Percentiles rank a stretch among this genome's conserved stretches.
Evolutionary conservation across 2,113 vertebrate species (phyloP).

Genomic region (Gymnorhina tibicen): DNA sequence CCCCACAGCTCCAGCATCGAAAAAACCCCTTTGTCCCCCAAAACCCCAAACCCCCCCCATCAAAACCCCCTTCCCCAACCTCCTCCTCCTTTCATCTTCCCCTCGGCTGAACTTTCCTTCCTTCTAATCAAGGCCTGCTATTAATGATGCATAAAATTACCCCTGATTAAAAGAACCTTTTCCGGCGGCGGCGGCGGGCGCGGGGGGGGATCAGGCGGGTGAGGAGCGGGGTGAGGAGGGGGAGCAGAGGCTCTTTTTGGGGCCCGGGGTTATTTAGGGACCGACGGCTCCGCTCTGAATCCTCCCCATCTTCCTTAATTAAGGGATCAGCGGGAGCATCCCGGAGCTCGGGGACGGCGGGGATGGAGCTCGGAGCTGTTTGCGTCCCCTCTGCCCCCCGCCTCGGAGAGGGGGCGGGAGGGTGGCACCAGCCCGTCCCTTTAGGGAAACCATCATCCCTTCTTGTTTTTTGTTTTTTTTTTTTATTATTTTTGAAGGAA

Average conservation of each 20-base stretch:
- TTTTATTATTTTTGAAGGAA: too few species aligned
- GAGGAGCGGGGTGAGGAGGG: not conserved
- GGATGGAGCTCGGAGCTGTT: not conserved
- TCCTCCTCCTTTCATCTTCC: not conserved
- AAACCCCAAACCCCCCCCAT: not conserved
- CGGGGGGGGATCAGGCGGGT: not conserved
- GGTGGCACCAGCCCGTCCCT: rapidly evolving
- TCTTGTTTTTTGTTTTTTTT: too few species aligned
- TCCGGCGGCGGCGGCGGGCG: not conserved
- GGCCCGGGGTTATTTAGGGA: not conserved
- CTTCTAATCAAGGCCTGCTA: slow-evolving; percentile 19
- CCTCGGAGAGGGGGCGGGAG: not conserved
- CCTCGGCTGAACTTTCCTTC: not conserved
- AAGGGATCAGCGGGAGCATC: not conserved
- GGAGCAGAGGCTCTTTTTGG: not conserved
- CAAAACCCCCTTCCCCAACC: not conserved
- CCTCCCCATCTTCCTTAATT: not conserved
- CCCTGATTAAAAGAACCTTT: slow-evolving; percentile 54
- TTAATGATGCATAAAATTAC: slow-evolving; percentile 40
- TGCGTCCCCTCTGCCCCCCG: not conserved
- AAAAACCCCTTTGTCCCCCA: too few species aligned
- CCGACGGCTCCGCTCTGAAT: rapidly evolving
- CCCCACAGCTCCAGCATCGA: rapidly evolving
- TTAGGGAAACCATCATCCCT: not conserved
- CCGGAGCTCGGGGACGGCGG: rapidly evolving